Evolutionary conservation across 1,140 invertebrate genomes (phyloP).

Genomic region (Calliphora vicina): DNA sequence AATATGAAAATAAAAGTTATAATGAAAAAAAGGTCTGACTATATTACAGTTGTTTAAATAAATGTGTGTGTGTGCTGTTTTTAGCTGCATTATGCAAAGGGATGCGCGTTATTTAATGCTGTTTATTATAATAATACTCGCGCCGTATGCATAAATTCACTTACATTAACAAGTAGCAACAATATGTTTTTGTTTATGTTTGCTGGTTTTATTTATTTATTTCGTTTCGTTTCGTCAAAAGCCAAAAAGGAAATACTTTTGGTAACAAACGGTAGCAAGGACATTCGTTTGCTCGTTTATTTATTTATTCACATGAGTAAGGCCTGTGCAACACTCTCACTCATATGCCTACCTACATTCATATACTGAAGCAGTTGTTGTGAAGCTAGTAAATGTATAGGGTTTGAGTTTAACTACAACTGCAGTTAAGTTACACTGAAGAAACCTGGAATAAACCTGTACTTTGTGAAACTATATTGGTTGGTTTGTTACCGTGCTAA

Average conservation of each 20-base stretch:
- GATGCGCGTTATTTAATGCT: conserved; percentile 4
- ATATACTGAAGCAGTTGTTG: no score
- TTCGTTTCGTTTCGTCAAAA: not conserved
- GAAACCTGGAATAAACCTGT: no score
- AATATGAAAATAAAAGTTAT: not conserved
- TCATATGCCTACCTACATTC: no score
- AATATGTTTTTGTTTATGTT: not conserved
- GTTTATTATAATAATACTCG: not conserved
- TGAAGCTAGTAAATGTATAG: no score
- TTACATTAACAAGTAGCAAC: not conserved
- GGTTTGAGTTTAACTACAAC: no score
- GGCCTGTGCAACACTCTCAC: no score
- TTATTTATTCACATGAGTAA: not conserved
- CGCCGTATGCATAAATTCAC: not conserved
- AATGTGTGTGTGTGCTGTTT: not conserved
- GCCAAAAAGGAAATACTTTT: conserved; percentile 1
- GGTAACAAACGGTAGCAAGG: conserved; percentile 8
- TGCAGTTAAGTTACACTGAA: no score
- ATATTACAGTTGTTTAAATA: not conserved
- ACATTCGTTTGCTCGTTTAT: not conserved
- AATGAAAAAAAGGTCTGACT: not conserved
- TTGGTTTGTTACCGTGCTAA: no score
- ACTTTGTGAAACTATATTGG: no score
- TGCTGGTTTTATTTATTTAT: no score
- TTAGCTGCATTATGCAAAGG: conserved; percentile 9